phyloP scores from a whole-genome alignment of 1,140 invertebrate species.

The Branchinecta lynchi region DNA sequence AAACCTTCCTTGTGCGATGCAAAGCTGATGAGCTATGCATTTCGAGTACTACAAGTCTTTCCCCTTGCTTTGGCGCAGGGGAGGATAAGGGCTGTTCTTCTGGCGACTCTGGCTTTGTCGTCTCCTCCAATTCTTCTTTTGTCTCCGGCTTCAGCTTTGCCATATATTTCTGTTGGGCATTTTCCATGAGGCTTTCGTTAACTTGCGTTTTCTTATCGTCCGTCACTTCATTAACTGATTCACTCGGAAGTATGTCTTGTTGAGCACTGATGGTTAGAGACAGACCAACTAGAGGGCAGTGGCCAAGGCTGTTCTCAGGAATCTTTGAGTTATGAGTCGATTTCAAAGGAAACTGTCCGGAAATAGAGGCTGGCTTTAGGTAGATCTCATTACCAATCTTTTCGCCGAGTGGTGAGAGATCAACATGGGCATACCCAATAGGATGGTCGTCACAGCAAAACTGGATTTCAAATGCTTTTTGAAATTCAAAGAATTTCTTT shows the following conservation, averaged over 20 bases:
- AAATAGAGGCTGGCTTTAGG: background rate
- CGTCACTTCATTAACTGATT: background rate
- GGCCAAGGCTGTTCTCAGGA: background rate
- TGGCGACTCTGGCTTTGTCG: no score
- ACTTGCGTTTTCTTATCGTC: no score
- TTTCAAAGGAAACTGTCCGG: slow-evolving; percentile 3
- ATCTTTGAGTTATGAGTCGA: background rate
- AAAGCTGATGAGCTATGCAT: background rate
- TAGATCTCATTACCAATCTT: slow-evolving; percentile 4
- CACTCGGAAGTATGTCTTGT: background rate
- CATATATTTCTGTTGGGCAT: no score
- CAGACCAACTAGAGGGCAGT: background rate
- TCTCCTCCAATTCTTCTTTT: no score
- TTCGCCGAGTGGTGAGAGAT: background rate
- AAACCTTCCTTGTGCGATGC: background rate
- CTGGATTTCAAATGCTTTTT: background rate
- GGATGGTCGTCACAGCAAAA: background rate
- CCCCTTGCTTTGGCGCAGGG: no score
- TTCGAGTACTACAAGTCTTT: no score
- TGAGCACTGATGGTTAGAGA: background rate
- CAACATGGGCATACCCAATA: background rate
- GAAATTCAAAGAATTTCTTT: background rate
- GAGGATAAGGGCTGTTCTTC: no score
- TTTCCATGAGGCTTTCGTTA: no score
- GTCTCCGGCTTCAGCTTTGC: no score